A percentile compares a stretch with the other conserved stretches of the same genome.
phyloP scores from a whole-genome alignment of 2,113 vertebrate species.

The Uropsilus gracilis region DNA sequence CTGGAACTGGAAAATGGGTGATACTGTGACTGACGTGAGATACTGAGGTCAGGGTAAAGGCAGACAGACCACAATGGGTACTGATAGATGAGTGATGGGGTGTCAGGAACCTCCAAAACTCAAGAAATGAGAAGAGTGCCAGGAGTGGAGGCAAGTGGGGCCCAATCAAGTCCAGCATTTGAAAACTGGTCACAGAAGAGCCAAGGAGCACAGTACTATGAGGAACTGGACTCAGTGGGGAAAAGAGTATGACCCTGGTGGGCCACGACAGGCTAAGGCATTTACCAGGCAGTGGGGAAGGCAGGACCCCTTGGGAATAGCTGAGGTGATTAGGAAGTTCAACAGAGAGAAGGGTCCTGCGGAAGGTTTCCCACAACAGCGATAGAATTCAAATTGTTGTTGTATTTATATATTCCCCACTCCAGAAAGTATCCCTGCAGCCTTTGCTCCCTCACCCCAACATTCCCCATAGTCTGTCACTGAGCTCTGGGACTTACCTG shows the following conservation, averaged over 20 bases:
- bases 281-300: background rate
- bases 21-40: background rate
- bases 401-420: background rate
- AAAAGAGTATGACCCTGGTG: rapidly evolving
- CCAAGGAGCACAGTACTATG: background rate
- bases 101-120: background rate
- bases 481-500: rapidly evolving
- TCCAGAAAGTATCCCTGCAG: background rate
- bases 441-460: background rate
- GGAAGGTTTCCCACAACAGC: background rate
- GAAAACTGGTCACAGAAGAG: background rate
- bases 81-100: background rate
- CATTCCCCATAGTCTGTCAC: too few species aligned
- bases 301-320: background rate
- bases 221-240: background rate
- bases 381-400: background rate
- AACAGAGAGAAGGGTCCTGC: background rate
- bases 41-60: background rate
- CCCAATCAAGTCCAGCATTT: background rate
- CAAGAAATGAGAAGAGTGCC: background rate
- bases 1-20: background rate
- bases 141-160: background rate
- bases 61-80: background rate
- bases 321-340: background rate
- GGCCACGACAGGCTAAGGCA: background rate